These are phyloP conservation scores for Ambastaia sidthimunki DNA, from an alignment of 2,797 vertebrate genomes.

Conservation along the genomic window DNA sequence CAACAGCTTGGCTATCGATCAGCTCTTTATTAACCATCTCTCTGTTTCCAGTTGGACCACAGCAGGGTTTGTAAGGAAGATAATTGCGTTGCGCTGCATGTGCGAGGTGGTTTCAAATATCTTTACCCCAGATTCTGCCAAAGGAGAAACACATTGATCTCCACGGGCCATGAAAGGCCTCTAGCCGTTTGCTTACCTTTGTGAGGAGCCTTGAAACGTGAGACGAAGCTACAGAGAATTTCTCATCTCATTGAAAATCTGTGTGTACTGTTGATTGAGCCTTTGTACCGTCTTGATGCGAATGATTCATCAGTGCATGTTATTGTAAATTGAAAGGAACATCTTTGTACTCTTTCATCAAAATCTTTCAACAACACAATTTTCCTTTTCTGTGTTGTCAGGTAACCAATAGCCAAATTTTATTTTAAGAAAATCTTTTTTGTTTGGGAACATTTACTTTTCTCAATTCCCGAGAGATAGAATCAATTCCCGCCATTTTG, in stretches of 20 bases:
- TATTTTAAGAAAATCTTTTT: too few species aligned
- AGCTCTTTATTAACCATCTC: slow-evolving; percentile 70
- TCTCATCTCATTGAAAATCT: neutral
- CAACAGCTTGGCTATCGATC: slow-evolving; percentile 70
- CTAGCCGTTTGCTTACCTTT: slow-evolving; percentile 68
- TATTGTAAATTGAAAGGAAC: too few species aligned
- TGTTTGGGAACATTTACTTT: too few species aligned
- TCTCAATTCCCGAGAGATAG: too few species aligned
- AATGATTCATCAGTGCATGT: too few species aligned
- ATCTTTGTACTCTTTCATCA: too few species aligned
- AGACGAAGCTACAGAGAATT: neutral
- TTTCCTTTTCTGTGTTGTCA: too few species aligned
- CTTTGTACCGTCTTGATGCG: too few species aligned
- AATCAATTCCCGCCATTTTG: too few species aligned
- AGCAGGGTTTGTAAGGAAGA: slow-evolving; percentile 67
- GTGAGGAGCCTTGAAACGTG: slow-evolving; percentile 63
- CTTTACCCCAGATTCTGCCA: slow-evolving; percentile 68
- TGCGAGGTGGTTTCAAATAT: slow-evolving; percentile 72
- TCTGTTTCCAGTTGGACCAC: slow-evolving; percentile 70
- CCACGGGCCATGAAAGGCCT: slow-evolving; percentile 77
- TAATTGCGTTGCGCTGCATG: slow-evolving; percentile 70
- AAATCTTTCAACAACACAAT: too few species aligned
- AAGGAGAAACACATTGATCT: slow-evolving; percentile 78
- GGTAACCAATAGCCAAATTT: too few species aligned
- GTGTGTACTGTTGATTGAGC: neutral